Percentiles rank a stretch among this genome's conserved stretches.
Evolutionary conservation across 2,888 invertebrate species (phyloP).

Genomic region (Chouioia cunea): DNA sequence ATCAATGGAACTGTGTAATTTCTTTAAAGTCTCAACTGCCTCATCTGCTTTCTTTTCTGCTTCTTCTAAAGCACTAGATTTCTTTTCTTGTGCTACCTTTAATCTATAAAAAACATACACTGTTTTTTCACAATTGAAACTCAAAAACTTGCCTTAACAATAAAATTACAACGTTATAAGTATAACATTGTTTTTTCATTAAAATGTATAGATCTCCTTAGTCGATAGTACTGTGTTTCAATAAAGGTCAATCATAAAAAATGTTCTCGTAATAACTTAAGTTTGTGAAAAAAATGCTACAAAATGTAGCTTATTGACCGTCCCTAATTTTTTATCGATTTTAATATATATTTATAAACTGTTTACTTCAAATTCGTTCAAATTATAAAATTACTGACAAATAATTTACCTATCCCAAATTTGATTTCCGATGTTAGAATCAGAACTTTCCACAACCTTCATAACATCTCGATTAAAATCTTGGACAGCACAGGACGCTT

Average conservation of each 20-base stretch:
- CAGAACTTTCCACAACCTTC: conserved; percentile 57
- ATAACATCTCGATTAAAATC: conserved; percentile 69
- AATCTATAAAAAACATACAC: conserved; percentile 62
- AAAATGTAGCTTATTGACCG: too few relatives aligned
- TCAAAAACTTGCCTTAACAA: too few relatives aligned
- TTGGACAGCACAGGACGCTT: conserved; percentile 73
- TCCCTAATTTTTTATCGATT: too few relatives aligned
- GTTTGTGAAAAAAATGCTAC: too few relatives aligned
- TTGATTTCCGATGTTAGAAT: conserved; percentile 48
- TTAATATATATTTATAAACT: too few relatives aligned
- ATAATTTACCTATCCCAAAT: conserved; percentile 61
- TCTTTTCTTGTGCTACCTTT: conserved; percentile 73
- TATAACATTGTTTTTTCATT: too few relatives aligned
- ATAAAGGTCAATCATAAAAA: neutral
- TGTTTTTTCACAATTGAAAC: too few relatives aligned
- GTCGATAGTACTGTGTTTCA: neutral
- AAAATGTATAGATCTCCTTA: too few relatives aligned
- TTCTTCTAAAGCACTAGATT: conserved; percentile 70
- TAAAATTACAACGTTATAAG: too few relatives aligned
- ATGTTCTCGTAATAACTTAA: conserved; percentile 1
- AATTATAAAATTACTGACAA: neutral
- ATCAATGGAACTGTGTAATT: conserved; percentile 67
- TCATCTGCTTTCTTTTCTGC: conserved; percentile 75
- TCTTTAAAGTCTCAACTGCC: conserved; percentile 70
- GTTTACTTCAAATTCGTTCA: neutral